Evolutionary conservation across 2,113 vertebrate species (phyloP).

Genomic region (Raja brachyura): DNA sequence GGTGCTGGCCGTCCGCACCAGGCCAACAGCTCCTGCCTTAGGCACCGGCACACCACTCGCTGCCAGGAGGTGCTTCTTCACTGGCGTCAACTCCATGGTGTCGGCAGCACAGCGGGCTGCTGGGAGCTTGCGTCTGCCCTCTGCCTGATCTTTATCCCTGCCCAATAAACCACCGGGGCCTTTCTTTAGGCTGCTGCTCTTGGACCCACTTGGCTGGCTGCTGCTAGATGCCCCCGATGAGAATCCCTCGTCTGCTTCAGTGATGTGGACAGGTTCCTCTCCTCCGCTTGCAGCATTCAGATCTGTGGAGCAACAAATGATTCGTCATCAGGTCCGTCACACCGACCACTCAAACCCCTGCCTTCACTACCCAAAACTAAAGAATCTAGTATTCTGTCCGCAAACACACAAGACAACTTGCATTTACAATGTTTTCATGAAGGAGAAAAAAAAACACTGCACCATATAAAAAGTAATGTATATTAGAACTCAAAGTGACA

Average conservation of each 20-base stretch:
- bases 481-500: neutral
- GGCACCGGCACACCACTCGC: conserved; percentile 68
- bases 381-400: neutral
- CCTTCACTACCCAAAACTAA: neutral
- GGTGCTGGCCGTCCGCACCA: conserved; percentile 88
- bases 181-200: conserved; percentile 81
- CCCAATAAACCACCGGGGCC: conserved; percentile 68
- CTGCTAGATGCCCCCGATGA: conserved; percentile 93
- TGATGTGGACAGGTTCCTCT: conserved; percentile 80
- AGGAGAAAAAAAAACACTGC: neutral
- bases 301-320: conserved; percentile 60
- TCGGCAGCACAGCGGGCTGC: conserved; percentile 60
- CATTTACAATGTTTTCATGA: neutral
- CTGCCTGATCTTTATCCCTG: conserved; percentile 66
- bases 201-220: conserved; percentile 81
- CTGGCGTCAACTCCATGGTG: conserved; percentile 75
- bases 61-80: conserved; percentile 85
- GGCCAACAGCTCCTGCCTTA: conserved; percentile 63
- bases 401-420: neutral
- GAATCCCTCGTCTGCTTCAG: conserved; percentile 95
- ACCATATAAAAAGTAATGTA: neutral
- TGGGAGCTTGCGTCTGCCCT: conserved; percentile 58
- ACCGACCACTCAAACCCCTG: conserved; percentile 38
- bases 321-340: conserved; percentile 33
- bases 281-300: conserved; percentile 75